A percentile compares a stretch with the other conserved stretches of the same genome.
Conservation (phyloP, 2,113 vertebrate species). For the Numenius arquata region DNA sequence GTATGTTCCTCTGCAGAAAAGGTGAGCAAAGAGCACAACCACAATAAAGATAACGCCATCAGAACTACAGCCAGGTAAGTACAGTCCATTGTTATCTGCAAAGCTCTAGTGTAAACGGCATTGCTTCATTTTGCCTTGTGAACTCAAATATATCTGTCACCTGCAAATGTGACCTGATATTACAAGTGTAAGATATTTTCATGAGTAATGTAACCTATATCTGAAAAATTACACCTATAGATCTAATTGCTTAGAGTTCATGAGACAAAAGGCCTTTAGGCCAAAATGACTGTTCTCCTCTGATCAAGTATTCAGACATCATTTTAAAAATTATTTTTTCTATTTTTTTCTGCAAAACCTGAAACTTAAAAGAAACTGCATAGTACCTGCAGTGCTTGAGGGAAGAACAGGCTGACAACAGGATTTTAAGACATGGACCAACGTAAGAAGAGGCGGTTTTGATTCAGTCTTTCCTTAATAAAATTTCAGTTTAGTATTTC, state of each 20-base stretch:
- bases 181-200: neutral
- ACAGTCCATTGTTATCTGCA: neutral
- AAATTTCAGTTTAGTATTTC: neutral
- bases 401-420: neutral
- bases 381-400: neutral
- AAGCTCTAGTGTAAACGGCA: neutral
- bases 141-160: neutral
- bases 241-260: neutral
- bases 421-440: neutral
- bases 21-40: constrained; percentile 98
- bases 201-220: neutral
- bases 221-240: neutral
- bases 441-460: neutral
- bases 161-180: neutral
- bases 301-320: neutral
- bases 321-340: neutral
- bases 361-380: neutral
- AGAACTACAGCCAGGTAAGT: constrained; percentile 89
- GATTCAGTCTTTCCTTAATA: neutral
- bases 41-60: constrained; percentile 87
- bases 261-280: neutral
- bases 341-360: neutral
- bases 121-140: neutral
- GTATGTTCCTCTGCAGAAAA: constrained; percentile 83
- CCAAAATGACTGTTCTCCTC: neutral